Evolutionary conservation across 2,888 invertebrate species (phyloP).

Genomic region (Xestobium rufovillosum): DNA sequence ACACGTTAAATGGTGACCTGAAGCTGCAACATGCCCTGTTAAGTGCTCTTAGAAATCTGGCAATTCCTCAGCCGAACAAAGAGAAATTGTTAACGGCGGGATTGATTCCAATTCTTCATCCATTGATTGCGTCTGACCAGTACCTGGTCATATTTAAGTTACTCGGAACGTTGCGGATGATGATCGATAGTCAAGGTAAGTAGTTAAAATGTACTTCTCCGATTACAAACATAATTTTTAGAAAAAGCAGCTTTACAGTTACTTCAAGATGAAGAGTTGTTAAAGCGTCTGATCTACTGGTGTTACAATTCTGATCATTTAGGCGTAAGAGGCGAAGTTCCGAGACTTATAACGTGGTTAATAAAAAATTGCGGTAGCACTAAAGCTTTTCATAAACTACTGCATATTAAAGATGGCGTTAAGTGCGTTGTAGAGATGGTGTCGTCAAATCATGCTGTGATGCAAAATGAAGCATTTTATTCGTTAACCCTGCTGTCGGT

Average conservation of each 20-base stretch:
- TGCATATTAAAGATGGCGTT: conserved; percentile 60
- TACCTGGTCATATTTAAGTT: conserved; percentile 81
- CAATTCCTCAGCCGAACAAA: conserved; percentile 70
- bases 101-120: conserved; percentile 64
- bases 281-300: conserved; percentile 66
- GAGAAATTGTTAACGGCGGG: conserved; percentile 62
- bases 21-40: conserved; percentile 64
- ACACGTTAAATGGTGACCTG: conserved; percentile 54
- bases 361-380: conserved; percentile 58
- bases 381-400: conserved; percentile 36
- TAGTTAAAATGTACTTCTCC: conserved; percentile 8
- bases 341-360: conserved; percentile 70
- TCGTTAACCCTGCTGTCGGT: conserved; percentile 58
- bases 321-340: conserved; percentile 77
- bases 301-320: conserved; percentile 70
- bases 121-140: conserved; percentile 59
- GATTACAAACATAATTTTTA: conserved; percentile 35
- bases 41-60: conserved; percentile 71
- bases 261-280: conserved; percentile 54
- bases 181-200: conserved; percentile 75
- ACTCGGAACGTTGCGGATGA: conserved; percentile 76
- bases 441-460: conserved; percentile 73
- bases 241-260: conserved; percentile 64
- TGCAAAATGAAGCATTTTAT: conserved; percentile 78
- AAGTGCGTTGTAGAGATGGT: conserved; percentile 75